Evolutionary conservation across 2,888 invertebrate species (phyloP).

Genomic region (Pterostichus madidus): DNA sequence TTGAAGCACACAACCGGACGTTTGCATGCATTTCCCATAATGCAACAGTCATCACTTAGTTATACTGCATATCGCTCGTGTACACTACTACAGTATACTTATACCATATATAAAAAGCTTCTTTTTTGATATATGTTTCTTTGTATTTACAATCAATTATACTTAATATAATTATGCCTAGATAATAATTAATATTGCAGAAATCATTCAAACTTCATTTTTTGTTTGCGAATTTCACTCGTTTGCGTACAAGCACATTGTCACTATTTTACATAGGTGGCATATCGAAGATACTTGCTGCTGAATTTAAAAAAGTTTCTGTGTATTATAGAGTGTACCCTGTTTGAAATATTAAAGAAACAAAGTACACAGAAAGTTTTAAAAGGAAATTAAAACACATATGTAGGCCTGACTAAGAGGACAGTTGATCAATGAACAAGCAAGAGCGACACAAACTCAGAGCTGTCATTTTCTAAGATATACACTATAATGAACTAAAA

Average conservation of each 20-base stretch:
- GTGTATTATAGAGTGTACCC: conserved; percentile 64
- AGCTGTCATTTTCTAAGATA: conserved; percentile 21
- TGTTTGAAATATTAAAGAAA: conserved; percentile 64
- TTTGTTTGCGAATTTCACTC: conserved; percentile 57
- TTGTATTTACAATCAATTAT: conserved; percentile 67
- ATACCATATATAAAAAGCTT: conserved; percentile 67
- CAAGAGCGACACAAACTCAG: conserved; percentile 16
- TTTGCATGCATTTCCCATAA: conserved; percentile 15
- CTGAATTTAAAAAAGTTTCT: conserved; percentile 60
- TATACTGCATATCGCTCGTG: conserved; percentile 17
- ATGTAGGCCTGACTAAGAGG: conserved; percentile 63
- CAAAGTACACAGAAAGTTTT: conserved; percentile 63
- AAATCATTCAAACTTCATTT: conserved; percentile 60
- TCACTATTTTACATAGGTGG: conserved; percentile 49
- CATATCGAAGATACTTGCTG: conserved; percentile 31
- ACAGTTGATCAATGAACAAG: conserved; percentile 49
- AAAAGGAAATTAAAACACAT: conserved; percentile 43
- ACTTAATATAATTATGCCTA: conserved; percentile 64
- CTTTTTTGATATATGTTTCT: conserved; percentile 67
- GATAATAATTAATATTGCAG: conserved; percentile 63
- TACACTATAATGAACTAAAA: background rate
- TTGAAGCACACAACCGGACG: conserved; percentile 59
- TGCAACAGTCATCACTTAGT: conserved; percentile 41
- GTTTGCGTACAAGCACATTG: conserved; percentile 55
- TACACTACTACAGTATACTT: conserved; percentile 62